Evolutionary conservation across 2,113 vertebrate genomes (phyloP).

Genomic region (Vireo altiloquus): DNA sequence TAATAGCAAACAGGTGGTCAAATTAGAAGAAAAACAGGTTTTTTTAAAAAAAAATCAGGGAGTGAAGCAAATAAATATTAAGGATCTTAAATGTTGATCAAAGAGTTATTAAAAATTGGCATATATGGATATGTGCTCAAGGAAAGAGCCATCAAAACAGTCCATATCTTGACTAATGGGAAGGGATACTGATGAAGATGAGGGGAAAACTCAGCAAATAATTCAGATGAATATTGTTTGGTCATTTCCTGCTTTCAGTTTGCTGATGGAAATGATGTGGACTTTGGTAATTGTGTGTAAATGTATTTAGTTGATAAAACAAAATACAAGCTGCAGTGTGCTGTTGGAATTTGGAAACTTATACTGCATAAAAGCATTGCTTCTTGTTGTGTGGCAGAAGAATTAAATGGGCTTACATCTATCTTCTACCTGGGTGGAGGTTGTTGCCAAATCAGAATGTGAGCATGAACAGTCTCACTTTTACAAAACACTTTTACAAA

Average conservation of each 20-base stretch:
- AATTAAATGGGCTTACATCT: background rate
- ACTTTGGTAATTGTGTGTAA: background rate
- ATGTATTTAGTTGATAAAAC: background rate
- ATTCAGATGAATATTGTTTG: background rate
- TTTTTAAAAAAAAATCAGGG: background rate
- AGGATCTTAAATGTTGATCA: background rate
- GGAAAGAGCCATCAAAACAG: background rate
- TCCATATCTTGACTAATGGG: background rate
- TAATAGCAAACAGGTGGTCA: constrained; percentile 55
- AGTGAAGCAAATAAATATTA: background rate
- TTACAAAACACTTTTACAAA: background rate
- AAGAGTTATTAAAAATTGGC: background rate
- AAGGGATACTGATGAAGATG: background rate
- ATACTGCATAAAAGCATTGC: background rate
- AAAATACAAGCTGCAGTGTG: background rate
- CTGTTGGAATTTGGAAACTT: background rate
- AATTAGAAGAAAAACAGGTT: constrained; percentile 17
- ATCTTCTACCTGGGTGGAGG: background rate
- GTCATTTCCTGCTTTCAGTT: background rate
- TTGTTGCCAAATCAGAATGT: background rate
- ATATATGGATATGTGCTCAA: background rate
- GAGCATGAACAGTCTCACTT: background rate
- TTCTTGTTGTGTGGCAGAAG: background rate
- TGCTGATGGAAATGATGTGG: background rate
- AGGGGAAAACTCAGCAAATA: background rate